Evolutionary conservation across 2,113 vertebrate species (phyloP), one percentile per base, ranked within the genome.

Genomic region (Halcyon malimbica): DNA sequence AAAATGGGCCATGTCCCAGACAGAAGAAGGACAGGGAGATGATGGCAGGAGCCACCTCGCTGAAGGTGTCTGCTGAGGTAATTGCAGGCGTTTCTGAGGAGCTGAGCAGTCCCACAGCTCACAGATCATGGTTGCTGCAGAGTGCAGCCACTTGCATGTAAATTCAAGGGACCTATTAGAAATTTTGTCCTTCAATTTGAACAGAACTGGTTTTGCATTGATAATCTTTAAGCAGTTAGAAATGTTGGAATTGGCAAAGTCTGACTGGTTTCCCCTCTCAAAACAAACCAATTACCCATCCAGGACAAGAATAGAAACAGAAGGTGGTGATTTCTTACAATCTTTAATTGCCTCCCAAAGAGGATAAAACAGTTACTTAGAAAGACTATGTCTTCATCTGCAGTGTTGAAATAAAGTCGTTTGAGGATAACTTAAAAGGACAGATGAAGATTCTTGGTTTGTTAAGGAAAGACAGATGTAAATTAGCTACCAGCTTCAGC

Each of bases 331-430:
- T 96, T 97, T 92, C 89, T 95, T 59, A 51, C 80, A 73, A 64
- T 96, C 87, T 79, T 95, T 97, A 97, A 97, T 97, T 97, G 97
- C 97, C 83, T 97, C 96, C 97, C 91, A 70, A 83, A 78, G 90
- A 92, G 95, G 90, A 94, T 96, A 91, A 95, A 96, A 46, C 44
- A 62, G 90, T 94, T 96, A 71, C 77, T 96, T 95, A 8, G 95
- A 95, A 97, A 88, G 95, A 9, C 64, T 71, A 23, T 33, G 73
- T 79, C 91, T 79, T 96, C 95, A 81, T 94, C 83, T 56, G 62
- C 87, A 8, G 74, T 76, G 76, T 89, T 95, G 95, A 94, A 96
- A 91, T 95, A 81, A 96, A 94, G 80, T 53, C 97, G 85, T 95
- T 81, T 74, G 95, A 97, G 96, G 93, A 91, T 96, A 88, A 96